Base-by-base conservation (phyloP, 37 sponge, comb jelly and placozoan species). In the Axinella damicornis region DNA sequence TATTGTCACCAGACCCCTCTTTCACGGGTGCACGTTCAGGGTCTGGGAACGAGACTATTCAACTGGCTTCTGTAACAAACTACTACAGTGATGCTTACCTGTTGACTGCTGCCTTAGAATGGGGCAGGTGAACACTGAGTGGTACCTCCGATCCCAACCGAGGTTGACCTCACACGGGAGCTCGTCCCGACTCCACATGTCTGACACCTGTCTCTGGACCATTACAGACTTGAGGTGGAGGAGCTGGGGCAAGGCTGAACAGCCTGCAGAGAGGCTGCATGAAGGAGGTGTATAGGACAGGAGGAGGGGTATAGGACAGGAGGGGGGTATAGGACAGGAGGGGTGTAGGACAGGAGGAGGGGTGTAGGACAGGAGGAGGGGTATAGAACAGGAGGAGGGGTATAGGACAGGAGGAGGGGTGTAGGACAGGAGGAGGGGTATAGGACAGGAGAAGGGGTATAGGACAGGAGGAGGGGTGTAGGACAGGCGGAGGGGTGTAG, bases 61-160 rank as follows among this genome's bases (percentile, higher is more conserved):
- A n/a, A n/a, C n/a, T n/a, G n/a, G n/a, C n/a, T n/a, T n/a, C n/a
- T n/a, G n/a, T n/a, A n/a, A 61, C n/a, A 61, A 27, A 22, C 2
- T 22, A 13, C 5, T 11, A 61, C 13, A 28, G 27, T 61, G 27
- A 5, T 18, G 15, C 39, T 12, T 46, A 91, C 80, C 83, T 34
- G 89, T 73, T 21, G 92, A 79, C 69, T 97, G 94, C 46, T 94
- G 97, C 13, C 91, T 71, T 19, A 98, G 91, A 30, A 98, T 96
- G 60, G 99, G 99, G 69, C 99, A 98, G 20, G 99, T 94, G 81
- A 98, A 96, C 34, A 96, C 75, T 36, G 93, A 88, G 76, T 98
- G 99, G 64, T 88, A 98, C 34, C 88, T 88, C 40, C 81, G 74
- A 20, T 88, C 86, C 72, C 82, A 80, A 28, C 93, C 89, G 11